Conservation (phyloP, 1,140 invertebrate genomes). For the Drosophila subpulchrella region DNA sequence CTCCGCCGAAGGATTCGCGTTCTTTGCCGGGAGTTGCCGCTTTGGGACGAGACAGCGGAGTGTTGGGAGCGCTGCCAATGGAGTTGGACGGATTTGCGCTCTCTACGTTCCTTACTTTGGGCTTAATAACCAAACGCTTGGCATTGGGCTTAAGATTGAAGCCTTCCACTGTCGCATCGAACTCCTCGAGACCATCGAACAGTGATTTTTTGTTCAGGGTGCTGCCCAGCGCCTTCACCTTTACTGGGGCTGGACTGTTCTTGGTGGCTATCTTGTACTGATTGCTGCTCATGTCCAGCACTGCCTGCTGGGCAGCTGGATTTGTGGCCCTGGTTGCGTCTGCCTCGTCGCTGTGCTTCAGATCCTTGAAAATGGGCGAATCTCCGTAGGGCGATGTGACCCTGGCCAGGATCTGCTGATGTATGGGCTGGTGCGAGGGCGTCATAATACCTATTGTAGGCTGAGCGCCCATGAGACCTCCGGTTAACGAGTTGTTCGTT, state of each 20-base stretch:
- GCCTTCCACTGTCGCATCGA: slow-evolving; percentile 88
- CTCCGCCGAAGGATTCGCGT: slow-evolving; percentile 64
- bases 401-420: slow-evolving; percentile 89
- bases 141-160: slow-evolving; percentile 88
- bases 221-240: slow-evolving; percentile 86
- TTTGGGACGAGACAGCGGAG: slow-evolving; percentile 25
- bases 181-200: slow-evolving; percentile 90
- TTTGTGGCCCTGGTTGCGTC: slow-evolving; percentile 92
- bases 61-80: slow-evolving; percentile 18
- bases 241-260: slow-evolving; percentile 86
- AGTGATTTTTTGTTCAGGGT: slow-evolving; percentile 88
- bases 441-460: slow-evolving; percentile 37
- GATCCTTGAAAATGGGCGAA: slow-evolving; percentile 90
- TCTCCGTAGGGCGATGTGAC: slow-evolving; percentile 92
- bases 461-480: slow-evolving; percentile 47
- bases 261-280: slow-evolving; percentile 88
- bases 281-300: slow-evolving; percentile 85
- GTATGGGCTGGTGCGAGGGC: slow-evolving; percentile 84
- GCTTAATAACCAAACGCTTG: slow-evolving; percentile 87
- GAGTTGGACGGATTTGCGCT: neutral
- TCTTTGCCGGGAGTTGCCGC: slow-evolving; percentile 14
- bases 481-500: slow-evolving; percentile 38
- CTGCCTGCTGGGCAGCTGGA: slow-evolving; percentile 88
- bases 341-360: slow-evolving; percentile 86
- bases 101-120: slow-evolving; percentile 53